Evolutionary conservation across 2,797 vertebrate genomes (phyloP).

Genomic region (Neosilurus hyrtlii): DNA sequence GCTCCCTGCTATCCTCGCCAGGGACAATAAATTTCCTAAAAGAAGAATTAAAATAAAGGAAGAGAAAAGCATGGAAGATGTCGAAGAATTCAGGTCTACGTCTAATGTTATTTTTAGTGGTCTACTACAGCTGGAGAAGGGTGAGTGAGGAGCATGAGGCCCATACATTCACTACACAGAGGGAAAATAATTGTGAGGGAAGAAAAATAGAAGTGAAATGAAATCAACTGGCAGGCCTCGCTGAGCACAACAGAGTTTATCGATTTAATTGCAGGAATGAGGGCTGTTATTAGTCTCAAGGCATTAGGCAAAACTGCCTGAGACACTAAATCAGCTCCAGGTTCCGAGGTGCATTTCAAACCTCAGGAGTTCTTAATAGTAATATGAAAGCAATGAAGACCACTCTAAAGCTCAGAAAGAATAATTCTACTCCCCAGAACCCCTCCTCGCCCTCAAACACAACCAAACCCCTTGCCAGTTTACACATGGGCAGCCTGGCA

Average conservation of each 20-base stretch:
- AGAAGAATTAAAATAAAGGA: conserved; percentile 29
- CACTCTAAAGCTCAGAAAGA: conserved; percentile 59
- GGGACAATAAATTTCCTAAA: conserved; percentile 63
- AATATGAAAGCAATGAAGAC: conserved; percentile 56
- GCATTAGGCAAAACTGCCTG: conserved; percentile 71
- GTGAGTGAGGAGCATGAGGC: conserved; percentile 4
- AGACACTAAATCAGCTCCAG: conserved; percentile 73
- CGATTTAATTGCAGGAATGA: conserved; percentile 71
- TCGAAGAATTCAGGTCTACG: conserved; percentile 61
- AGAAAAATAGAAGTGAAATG: conserved; percentile 32
- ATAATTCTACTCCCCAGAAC: conserved; percentile 23
- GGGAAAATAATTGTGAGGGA: conserved; percentile 13
- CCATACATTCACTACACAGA: conserved; percentile 21
- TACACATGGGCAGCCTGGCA: conserved; percentile 48
- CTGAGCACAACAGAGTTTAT: conserved; percentile 69
- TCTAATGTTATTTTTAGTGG: conserved; percentile 63
- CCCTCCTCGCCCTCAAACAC: conserved; percentile 28
- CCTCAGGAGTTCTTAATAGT: conserved; percentile 73
- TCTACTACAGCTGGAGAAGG: conserved; percentile 53
- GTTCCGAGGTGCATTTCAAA: conserved; percentile 62
- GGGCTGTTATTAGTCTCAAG: conserved; percentile 70
- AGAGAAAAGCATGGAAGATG: conserved; percentile 47
- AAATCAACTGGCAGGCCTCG: conserved; percentile 54
- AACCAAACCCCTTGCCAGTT: conserved; percentile 30
- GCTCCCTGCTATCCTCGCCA: conserved; percentile 61